These are phyloP conservation scores for Arenaria interpres DNA, from an alignment of 2,113 vertebrate genomes.

Conservation along the genomic window DNA sequence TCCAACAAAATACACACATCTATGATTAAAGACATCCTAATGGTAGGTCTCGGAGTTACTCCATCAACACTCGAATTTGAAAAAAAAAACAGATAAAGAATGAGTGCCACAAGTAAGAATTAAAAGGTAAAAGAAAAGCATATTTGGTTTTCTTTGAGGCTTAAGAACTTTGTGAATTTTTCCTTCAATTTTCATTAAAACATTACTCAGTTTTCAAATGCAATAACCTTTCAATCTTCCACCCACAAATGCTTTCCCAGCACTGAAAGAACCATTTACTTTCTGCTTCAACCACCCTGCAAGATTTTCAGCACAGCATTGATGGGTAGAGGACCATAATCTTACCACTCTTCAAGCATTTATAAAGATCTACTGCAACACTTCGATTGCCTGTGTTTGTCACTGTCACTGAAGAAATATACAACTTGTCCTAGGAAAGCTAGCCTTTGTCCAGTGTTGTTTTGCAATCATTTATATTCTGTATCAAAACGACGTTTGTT, in stretches of 20 bases:
- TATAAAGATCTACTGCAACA: conserved; percentile 10
- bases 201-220: background rate
- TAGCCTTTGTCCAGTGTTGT: background rate
- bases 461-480: background rate
- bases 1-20: background rate
- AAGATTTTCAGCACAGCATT: conserved; percentile 39
- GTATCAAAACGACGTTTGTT: background rate
- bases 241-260: background rate
- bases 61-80: background rate
- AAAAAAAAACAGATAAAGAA: background rate
- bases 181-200: background rate
- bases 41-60: background rate
- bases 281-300: conserved; percentile 20
- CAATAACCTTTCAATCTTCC: background rate
- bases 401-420: conserved; percentile 54
- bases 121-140: background rate
- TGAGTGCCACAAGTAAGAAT: background rate
- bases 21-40: background rate
- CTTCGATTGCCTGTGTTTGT: conserved; percentile 53
- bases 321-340: conserved; percentile 37
- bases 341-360: conserved; percentile 20
- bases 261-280: conserved; percentile 2
- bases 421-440: background rate
- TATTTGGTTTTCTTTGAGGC: background rate
- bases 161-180: background rate